These are phyloP conservation scores for Meghimatium bilineatum DNA, from an alignment of 2,888 invertebrate species.

Conservation along the genomic window DNA sequence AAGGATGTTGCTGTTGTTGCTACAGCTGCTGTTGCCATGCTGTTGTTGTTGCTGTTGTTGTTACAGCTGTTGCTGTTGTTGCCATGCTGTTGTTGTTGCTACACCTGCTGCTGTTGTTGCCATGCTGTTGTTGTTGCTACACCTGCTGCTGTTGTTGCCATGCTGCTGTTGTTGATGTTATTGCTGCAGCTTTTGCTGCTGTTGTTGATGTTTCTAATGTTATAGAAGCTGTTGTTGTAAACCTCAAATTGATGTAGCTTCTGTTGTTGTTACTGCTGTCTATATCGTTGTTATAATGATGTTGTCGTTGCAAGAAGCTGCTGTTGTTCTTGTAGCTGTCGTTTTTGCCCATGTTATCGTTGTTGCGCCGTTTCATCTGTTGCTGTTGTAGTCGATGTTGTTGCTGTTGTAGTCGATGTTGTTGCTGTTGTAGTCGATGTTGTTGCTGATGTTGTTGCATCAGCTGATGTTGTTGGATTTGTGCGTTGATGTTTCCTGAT, in stretches of 20 bases:
- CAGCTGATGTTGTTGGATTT: neutral
- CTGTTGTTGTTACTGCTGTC: conserved; percentile 1
- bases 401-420: neutral
- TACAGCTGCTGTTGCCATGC: neutral
- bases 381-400: conserved; percentile 14
- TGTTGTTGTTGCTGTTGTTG: conserved; percentile 2
- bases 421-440: conserved; percentile 2
- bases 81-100: neutral
- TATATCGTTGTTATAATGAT: neutral
- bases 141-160: neutral
- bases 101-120: neutral
- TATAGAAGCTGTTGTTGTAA: neutral
- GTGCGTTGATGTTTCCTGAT: too few relatives aligned
- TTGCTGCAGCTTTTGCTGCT: conserved; percentile 4
- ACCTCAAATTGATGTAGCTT: conserved; percentile 8
- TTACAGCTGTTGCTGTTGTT: neutral
- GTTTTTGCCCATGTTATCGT: neutral
- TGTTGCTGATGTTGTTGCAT: neutral
- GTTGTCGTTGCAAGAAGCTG: neutral
- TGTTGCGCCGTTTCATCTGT: conserved; percentile 2
- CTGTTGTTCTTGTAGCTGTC: conserved; percentile 14
- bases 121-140: neutral
- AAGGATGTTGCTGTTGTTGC: neutral
- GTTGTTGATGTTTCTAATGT: conserved; percentile 1
- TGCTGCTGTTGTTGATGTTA: conserved; percentile 11